Percentiles rank a stretch among this genome's conserved stretches.
These are phyloP conservation scores for Aphrocallistes beatrix DNA, from an alignment of 37 sponge, comb jelly and placozoan genomes.

Conservation along the genomic window DNA sequence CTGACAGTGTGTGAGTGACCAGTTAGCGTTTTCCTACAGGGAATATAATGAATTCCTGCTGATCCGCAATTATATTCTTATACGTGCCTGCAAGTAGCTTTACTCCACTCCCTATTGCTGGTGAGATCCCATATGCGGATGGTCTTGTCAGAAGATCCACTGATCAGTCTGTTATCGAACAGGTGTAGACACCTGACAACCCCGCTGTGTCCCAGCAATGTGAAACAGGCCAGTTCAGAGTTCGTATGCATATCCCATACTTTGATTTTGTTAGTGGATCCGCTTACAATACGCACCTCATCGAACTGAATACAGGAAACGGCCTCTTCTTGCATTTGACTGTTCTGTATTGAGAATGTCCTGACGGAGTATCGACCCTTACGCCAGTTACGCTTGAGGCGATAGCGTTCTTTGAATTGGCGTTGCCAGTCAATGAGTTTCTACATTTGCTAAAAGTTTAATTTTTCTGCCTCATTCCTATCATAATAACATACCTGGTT, in stretches of 20 bases:
- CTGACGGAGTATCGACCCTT: slow-evolving; percentile 77
- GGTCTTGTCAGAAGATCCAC: slow-evolving; percentile 83
- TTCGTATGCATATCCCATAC: slow-evolving; percentile 97
- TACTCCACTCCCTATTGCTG: background rate
- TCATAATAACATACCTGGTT: background rate
- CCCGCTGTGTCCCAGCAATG: slow-evolving; percentile 86
- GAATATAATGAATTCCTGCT: slow-evolving; percentile 11
- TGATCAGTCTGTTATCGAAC: slow-evolving; percentile 72
- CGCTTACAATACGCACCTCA: slow-evolving; percentile 80
- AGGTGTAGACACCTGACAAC: slow-evolving; percentile 87
- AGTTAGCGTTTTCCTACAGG: slow-evolving; percentile 81
- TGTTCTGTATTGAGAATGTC: slow-evolving; percentile 38
- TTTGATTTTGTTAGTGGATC: slow-evolving; percentile 91
- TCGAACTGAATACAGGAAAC: slow-evolving; percentile 96
- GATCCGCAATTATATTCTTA: background rate
- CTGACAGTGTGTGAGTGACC: slow-evolving; percentile 93
- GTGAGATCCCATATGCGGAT: slow-evolving; percentile 34
- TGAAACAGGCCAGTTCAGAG: slow-evolving; percentile 84
- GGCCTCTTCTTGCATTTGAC: slow-evolving; percentile 29
- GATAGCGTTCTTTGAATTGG: slow-evolving; percentile 77
- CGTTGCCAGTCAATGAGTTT: slow-evolving; percentile 56
- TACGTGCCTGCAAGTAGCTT: background rate
- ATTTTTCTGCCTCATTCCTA: background rate
- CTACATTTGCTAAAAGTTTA: background rate
- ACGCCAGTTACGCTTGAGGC: slow-evolving; percentile 85